Percentiles rank a stretch among this genome's conserved stretches.
Conservation (phyloP, 2,113 vertebrate species). For the Tauraco erythrolophus region DNA sequence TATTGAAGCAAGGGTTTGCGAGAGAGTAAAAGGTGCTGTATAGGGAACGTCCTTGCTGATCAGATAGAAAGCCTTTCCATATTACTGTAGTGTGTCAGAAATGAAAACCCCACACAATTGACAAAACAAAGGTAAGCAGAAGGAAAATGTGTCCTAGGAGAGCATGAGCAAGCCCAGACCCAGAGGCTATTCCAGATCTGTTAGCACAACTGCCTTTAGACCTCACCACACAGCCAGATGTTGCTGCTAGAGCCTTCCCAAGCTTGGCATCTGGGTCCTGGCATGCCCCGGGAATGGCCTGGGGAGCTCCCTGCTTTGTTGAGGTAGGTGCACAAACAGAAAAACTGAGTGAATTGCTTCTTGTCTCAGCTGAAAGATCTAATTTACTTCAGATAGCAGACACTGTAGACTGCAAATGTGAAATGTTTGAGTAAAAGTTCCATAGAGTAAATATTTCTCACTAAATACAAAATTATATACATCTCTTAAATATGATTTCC, state of each 20-base stretch:
- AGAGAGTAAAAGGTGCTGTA: neutral
- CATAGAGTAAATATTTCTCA: neutral
- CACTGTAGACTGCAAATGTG: neutral
- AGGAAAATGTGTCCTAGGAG: conserved; percentile 56
- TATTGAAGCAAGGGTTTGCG: neutral
- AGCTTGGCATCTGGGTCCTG: conserved; percentile 75
- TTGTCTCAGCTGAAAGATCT: neutral
- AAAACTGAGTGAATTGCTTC: neutral
- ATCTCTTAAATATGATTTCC: neutral
- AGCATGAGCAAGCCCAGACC: neutral
- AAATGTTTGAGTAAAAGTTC: neutral
- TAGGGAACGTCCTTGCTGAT: neutral
- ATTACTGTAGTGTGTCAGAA: neutral
- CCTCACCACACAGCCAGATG: conserved; percentile 75
- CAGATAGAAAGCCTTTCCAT: neutral
- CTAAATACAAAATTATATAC: neutral
- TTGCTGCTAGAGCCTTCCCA: conserved; percentile 70
- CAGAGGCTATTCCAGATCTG: conserved; percentile 63
- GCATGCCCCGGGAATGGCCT: conserved; percentile 20
- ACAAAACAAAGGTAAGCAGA: conserved; percentile 63
- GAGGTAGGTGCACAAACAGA: conserved; percentile 29
- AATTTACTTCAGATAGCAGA: neutral
- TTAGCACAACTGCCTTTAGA: conserved; percentile 60
- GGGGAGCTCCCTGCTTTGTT: neutral
- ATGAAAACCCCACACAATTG: neutral